Percentiles rank a stretch among this genome's conserved stretches.
Evolutionary conservation across 1,140 invertebrate species (phyloP).

Genomic region (Chrysopa pallens): DNA sequence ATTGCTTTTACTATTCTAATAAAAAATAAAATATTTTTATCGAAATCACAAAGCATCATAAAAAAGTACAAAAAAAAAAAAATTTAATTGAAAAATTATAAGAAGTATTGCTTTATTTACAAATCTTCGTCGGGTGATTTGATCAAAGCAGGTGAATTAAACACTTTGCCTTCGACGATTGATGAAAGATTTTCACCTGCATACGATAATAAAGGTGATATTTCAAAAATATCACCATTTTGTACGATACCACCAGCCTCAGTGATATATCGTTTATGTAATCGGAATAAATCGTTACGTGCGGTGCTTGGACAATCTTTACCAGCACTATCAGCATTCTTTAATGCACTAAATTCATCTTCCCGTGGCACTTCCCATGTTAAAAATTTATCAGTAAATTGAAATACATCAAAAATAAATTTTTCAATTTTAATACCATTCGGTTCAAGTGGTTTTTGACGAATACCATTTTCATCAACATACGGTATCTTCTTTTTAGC

Average conservation of each 20-base stretch:
- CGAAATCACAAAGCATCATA: no score
- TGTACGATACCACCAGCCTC: constrained; percentile 64
- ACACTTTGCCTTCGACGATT: constrained; percentile 44
- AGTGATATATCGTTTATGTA: constrained; percentile 72
- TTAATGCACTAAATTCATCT: constrained; percentile 92
- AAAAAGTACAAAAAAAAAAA: no score
- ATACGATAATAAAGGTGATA: constrained; percentile 83
- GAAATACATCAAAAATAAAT: constrained; percentile 98
- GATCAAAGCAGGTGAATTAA: constrained; percentile 40
- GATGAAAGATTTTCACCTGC: constrained; percentile 64
- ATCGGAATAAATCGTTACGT: constrained; percentile 50
- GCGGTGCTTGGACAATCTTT: constrained; percentile 87
- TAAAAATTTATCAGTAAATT: constrained; percentile 77
- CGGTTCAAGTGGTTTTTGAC: constrained; percentile 54
- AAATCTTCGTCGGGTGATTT: no score
- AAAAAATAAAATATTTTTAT: no score
- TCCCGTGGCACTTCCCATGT: constrained; percentile 86
- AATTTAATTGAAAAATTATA: no score
- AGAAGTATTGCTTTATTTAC: no score
- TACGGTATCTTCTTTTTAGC: constrained; percentile 96
- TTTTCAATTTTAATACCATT: constrained; percentile 99
- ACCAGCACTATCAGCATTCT: constrained; percentile 73
- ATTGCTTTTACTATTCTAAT: no score
- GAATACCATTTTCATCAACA: constrained; percentile 52
- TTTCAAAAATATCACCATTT: constrained; percentile 60